phyloP scores from a whole-genome alignment of 1,140 invertebrate species.

The Hycleus phaleratus region DNA sequence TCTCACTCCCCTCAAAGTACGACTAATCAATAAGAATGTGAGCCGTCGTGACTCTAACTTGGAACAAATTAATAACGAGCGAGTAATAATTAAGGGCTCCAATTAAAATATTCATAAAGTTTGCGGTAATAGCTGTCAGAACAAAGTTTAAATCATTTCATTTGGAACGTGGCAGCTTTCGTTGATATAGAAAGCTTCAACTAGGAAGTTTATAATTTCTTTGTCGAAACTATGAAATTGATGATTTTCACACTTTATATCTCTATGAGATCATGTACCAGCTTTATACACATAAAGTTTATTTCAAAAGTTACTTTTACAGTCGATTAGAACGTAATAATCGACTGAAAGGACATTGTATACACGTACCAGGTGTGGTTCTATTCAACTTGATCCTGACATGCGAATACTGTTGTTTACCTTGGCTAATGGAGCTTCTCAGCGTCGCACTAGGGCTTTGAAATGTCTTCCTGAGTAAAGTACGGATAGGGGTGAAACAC shows the following conservation, averaged over 20 bases:
- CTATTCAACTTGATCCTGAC: conserved; percentile 16
- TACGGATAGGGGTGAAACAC: conserved; percentile 17
- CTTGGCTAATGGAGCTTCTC: conserved; percentile 18
- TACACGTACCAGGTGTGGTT: conserved; percentile 1
- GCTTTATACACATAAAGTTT: background rate
- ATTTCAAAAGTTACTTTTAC: background rate
- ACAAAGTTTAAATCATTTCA: conserved; percentile 12
- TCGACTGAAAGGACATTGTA: background rate
- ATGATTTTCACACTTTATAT: conserved; percentile 5
- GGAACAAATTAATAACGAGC: conserved; percentile 5
- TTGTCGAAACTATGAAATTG: conserved; percentile 10
- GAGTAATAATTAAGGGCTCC: conserved; percentile 4
- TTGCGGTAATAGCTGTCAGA: conserved; percentile 14
- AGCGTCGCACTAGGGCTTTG: conserved; percentile 8
- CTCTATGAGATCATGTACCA: background rate
- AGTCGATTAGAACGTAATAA: conserved; percentile 1
- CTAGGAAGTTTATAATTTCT: conserved; percentile 7
- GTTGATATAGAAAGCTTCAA: background rate
- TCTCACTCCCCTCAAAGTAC: too few species aligned
- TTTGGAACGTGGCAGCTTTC: background rate
- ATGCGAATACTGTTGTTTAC: conserved; percentile 15
- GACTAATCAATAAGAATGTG: too few species aligned
- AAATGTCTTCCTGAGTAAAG: conserved; percentile 13
- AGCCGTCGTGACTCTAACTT: too few species aligned
- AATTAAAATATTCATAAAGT: conserved; percentile 18